A percentile compares a stretch with the other conserved stretches of the same genome.
Conservation (phyloP, 2,888 invertebrate genomes). For the Cepaea hortensis region DNA sequence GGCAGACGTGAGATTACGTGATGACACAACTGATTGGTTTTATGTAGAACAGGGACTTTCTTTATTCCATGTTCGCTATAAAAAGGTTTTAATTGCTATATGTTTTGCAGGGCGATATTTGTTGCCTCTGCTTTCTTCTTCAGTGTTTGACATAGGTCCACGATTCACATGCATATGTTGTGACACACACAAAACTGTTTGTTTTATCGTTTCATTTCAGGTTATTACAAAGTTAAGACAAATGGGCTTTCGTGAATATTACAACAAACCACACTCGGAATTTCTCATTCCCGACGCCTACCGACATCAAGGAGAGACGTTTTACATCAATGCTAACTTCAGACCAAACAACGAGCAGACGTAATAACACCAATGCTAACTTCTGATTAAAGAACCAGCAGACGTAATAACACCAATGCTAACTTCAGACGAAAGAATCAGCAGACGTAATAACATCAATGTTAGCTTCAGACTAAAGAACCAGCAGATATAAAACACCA, state of each 20-base stretch:
- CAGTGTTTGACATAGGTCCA: too few relatives aligned
- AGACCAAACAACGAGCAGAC: not conserved
- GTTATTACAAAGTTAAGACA: not conserved
- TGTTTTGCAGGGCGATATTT: too few relatives aligned
- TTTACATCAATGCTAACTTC: not conserved
- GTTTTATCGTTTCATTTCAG: not conserved
- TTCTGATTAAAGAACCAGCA: not conserved
- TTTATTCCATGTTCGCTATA: too few relatives aligned
- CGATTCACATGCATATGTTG: too few relatives aligned
- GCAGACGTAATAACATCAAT: not conserved
- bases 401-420: not conserved
- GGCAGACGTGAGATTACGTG: too few relatives aligned
- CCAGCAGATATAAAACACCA: too few relatives aligned
- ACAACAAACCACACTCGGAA: slow-evolving; percentile 4
- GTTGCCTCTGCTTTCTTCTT: too few relatives aligned
- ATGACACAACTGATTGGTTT: too few relatives aligned
- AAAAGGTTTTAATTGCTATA: too few relatives aligned
- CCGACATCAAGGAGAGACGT: slow-evolving; percentile 9
- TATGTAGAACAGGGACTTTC: too few relatives aligned
- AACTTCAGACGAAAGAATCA: not conserved
- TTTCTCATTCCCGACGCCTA: not conserved
- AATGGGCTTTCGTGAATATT: not conserved
- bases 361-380: not conserved
- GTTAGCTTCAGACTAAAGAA: too few relatives aligned
- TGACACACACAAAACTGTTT: too few relatives aligned